Evolutionary conservation across 2,113 vertebrate genomes (phyloP), one percentile per base, ranked within the genome.

Genomic region (Eolophus roseicapilla): DNA sequence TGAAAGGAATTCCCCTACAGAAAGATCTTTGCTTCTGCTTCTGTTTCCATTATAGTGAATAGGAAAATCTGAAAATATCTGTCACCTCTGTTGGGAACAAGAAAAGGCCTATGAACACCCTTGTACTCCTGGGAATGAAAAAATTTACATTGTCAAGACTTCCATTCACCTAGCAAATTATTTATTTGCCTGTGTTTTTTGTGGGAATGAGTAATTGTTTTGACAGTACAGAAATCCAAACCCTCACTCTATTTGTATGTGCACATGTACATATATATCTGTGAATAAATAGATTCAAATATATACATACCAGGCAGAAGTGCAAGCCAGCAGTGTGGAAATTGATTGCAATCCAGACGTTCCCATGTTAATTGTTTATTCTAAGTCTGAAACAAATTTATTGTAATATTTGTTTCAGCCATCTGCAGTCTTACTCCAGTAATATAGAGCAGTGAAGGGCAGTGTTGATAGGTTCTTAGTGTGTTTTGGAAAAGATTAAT

Each of bases 401-500:
- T 93, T 97, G 93, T 98, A 98, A 98, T 98, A 97, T 98, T 97
- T 94, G 78, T 83, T 96, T 98, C 98, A 98, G 83, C 94, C 89
- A 97, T 97, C 94, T 96, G 94, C 90, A 95, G 97, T 97, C 92
- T 97, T 75, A 81, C 77, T 97, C 93, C 90, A 92, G 68, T 97
- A 96, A 98, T 95, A 92, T 5, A 60, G 37, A 88, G n/a, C 91
- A 94, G 95, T 97, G 98, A 98, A 97, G 97, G 97, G 97, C 97
- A 96, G 83, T 91, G 96, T 89, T 97, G 97, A 98, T 96, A 96
- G 92, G 97, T 97, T 98, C 97, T 97, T 97, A 98, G 96, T 92
- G 73, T 97, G 67, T 92, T 95, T 96, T 95, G 93, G 97, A 97
- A 97, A 95, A 98, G 98, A 98, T 98, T 98, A 98, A 98, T 98